Conservation (phyloP, 2,888 invertebrate genomes). For the Sylvicola cinctus region DNA sequence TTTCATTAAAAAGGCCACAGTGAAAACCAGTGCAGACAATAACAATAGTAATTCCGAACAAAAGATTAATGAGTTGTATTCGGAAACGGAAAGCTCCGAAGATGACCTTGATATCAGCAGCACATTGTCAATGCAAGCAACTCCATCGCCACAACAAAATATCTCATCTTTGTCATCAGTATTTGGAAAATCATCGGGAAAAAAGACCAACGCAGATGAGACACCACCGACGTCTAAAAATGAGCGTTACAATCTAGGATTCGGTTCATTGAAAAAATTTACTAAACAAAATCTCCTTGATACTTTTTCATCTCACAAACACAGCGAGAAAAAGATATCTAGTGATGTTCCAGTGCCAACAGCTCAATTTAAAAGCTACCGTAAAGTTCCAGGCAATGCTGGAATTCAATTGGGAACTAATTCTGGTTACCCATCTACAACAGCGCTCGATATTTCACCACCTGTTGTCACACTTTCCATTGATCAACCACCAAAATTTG, state of each 20-base stretch:
- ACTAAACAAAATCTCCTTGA: constrained; percentile 24
- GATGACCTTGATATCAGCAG: constrained; percentile 15
- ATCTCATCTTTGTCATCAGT: too few relatives aligned
- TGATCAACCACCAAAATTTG: background rate
- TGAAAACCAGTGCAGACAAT: constrained; percentile 18
- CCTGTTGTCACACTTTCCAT: background rate
- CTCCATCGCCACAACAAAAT: constrained; percentile 11
- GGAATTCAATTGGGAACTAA: constrained; percentile 23
- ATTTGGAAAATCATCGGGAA: constrained; percentile 11
- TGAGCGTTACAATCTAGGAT: constrained; percentile 26
- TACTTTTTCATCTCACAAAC: constrained; percentile 26
- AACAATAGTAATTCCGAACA: constrained; percentile 7
- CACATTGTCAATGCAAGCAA: constrained; percentile 3
- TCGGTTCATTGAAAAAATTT: constrained; percentile 53
- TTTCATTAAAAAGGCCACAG: constrained; percentile 37
- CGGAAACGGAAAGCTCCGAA: constrained; percentile 40
- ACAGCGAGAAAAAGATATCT: constrained; percentile 22
- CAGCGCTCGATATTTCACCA: constrained; percentile 5
- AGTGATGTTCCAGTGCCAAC: constrained; percentile 50
- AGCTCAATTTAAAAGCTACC: constrained; percentile 54
- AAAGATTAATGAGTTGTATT: constrained; percentile 24
- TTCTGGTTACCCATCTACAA: constrained; percentile 9
- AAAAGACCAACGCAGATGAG: constrained; percentile 15
- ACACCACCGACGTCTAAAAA: constrained; percentile 20
- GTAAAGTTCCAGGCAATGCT: constrained; percentile 36